Evolutionary conservation across 2,888 invertebrate genomes (phyloP).

Genomic region (Zaprionus lineosus): DNA sequence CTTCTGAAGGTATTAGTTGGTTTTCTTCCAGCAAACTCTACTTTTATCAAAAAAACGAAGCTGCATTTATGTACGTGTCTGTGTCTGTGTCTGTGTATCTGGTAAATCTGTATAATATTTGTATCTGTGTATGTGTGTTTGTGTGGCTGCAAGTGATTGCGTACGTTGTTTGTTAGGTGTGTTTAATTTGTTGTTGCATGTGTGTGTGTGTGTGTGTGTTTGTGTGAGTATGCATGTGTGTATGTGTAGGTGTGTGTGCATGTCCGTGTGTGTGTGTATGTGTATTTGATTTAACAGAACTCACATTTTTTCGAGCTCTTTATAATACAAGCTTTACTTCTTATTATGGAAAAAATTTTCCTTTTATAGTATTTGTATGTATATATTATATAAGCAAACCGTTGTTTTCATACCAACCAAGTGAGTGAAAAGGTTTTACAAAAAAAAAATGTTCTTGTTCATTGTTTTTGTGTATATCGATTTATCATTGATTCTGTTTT

Average conservation of each 20-base stretch:
- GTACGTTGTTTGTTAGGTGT: too few species aligned
- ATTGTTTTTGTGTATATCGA: slow-evolving; percentile 8
- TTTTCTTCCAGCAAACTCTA: slow-evolving; percentile 26
- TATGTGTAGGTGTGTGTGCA: slow-evolving; percentile 15
- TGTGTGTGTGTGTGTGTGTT: neutral
- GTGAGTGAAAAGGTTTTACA: slow-evolving; percentile 60
- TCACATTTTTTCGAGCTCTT: slow-evolving; percentile 37
- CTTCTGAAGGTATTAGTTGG: slow-evolving; percentile 21
- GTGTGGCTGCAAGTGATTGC: too few species aligned
- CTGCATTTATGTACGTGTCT: slow-evolving; percentile 28
- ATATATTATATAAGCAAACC: slow-evolving; percentile 75
- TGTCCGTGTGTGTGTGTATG: slow-evolving; percentile 5
- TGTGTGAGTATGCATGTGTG: slow-evolving; percentile 5
- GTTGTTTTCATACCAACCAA: slow-evolving; percentile 74
- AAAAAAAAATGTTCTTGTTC: too few species aligned
- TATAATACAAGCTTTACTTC: slow-evolving; percentile 47
- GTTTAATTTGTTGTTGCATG: neutral
- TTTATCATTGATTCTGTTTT: slow-evolving; percentile 5
- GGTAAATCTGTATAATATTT: too few species aligned
- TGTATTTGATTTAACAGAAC: too few species aligned
- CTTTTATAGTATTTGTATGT: slow-evolving; percentile 24
- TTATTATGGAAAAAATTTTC: slow-evolving; percentile 45
- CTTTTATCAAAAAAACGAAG: slow-evolving; percentile 26
- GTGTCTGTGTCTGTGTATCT: neutral
- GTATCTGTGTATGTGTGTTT: neutral